Evolutionary conservation across 2,797 vertebrate species (phyloP).

Genomic region (Sebastes minor): DNA sequence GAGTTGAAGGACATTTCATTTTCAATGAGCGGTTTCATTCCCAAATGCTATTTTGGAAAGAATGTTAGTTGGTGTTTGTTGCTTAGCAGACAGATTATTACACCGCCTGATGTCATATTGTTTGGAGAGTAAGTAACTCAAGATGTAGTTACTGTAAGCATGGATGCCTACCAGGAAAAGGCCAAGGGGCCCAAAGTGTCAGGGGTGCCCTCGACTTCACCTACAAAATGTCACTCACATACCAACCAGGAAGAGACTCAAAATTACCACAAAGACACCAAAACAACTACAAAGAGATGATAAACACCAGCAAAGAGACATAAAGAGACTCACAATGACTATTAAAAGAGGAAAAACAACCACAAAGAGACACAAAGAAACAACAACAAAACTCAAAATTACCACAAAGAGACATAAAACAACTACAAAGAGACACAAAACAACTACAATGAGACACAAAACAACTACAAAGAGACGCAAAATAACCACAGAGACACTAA

Average conservation of each 20-base stretch:
- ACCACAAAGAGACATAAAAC: too few species aligned
- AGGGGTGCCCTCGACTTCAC: background rate
- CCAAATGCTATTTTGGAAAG: constrained; percentile 32
- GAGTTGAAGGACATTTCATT: constrained; percentile 9
- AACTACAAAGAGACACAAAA: too few species aligned
- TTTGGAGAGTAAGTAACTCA: background rate
- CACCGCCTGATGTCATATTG: background rate
- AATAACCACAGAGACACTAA: too few species aligned
- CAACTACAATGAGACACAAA: too few species aligned
- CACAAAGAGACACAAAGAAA: too few species aligned
- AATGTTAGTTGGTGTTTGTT: constrained; percentile 7
- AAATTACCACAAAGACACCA: too few species aligned
- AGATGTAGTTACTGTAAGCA: background rate
- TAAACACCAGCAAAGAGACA: fast-evolving
- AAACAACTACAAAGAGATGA: too few species aligned
- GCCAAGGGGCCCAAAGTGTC: too few species aligned
- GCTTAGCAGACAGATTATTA: background rate
- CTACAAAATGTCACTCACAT: background rate
- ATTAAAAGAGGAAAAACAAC: background rate
- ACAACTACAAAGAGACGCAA: too few species aligned
- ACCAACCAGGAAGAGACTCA: too few species aligned
- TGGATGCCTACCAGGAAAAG: background rate
- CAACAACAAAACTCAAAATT: too few species aligned
- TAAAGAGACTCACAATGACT: background rate
- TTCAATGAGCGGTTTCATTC: constrained; percentile 14